phyloP scores from a whole-genome alignment of 2,888 invertebrate genomes.

The Lepetodrilus schrolli region DNA sequence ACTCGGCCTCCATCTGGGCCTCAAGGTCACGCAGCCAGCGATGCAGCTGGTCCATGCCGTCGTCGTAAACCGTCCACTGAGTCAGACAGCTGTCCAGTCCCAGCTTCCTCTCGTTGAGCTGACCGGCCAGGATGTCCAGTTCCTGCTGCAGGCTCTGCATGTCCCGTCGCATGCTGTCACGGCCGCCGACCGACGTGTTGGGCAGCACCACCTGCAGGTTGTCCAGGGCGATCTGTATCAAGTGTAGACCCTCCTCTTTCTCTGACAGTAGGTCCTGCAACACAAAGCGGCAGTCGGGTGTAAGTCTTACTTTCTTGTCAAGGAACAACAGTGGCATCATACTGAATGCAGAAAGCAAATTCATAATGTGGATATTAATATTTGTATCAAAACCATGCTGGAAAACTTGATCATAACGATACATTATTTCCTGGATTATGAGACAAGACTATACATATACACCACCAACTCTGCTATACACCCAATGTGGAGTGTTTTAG shows the following conservation, averaged over 20 bases:
- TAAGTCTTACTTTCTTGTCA: background rate
- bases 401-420: background rate
- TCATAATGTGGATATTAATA: background rate
- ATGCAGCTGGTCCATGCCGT: constrained; percentile 85
- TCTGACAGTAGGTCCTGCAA: constrained; percentile 63
- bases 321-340: background rate
- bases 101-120: constrained; percentile 82
- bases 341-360: background rate
- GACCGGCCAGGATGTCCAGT: constrained; percentile 90
- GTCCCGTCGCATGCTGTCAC: constrained; percentile 90
- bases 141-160: constrained; percentile 86
- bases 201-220: constrained; percentile 77
- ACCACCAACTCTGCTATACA: too few species aligned
- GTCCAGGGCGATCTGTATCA: constrained; percentile 71
- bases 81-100: constrained; percentile 89
- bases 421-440: too few species aligned
- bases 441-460: too few species aligned
- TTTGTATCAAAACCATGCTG: background rate
- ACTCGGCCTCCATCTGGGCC: constrained; percentile 85
- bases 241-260: constrained; percentile 69
- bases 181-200: constrained; percentile 92
- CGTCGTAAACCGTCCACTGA: constrained; percentile 95
- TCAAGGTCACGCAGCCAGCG: constrained; percentile 87
- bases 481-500: too few species aligned
- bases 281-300: background rate